phyloP scores from a whole-genome alignment of 2,797 vertebrate species.

The Cyprinodon diabolis region DNA sequence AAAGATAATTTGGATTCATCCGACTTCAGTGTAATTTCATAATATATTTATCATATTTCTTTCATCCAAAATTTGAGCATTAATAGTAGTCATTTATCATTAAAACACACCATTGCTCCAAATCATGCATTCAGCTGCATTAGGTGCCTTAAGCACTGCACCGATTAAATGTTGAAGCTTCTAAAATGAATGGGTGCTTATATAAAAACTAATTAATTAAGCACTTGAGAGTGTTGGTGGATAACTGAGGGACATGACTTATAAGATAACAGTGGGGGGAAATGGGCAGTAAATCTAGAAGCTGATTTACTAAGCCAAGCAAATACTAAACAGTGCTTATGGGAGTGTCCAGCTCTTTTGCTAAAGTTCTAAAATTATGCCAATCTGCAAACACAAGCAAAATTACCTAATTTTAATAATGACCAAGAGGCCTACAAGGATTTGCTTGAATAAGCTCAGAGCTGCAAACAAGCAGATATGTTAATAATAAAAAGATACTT shows the following conservation, averaged over 20 bases:
- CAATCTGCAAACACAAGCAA: slow-evolving; percentile 3
- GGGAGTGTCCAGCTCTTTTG: not conserved
- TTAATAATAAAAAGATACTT: not conserved
- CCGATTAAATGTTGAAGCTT: not conserved
- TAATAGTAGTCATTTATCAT: not conserved
- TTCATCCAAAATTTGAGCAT: not conserved
- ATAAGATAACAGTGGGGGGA: slow-evolving; percentile 2
- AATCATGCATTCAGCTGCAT: not conserved
- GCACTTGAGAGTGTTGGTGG: not conserved
- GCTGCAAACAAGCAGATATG: not conserved
- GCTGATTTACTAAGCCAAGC: not conserved
- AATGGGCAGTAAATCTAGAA: not conserved
- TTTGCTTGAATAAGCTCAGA: not conserved
- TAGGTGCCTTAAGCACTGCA: not conserved
- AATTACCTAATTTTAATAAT: slow-evolving; percentile 3
- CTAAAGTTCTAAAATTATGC: slow-evolving; percentile 3
- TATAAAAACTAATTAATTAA: not conserved
- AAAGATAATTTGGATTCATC: not conserved
- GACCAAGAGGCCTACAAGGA: not conserved
- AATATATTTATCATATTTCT: not conserved
- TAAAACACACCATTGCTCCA: not conserved
- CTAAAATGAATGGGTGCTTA: not conserved
- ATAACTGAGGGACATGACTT: slow-evolving; percentile 4
- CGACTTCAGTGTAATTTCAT: not conserved
- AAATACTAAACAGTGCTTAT: slow-evolving; percentile 2